Percentiles rank a stretch among this genome's conserved stretches.
These are phyloP conservation scores for Leuciscus waleckii DNA, from an alignment of 2,797 vertebrate genomes.

Conservation along the genomic window DNA sequence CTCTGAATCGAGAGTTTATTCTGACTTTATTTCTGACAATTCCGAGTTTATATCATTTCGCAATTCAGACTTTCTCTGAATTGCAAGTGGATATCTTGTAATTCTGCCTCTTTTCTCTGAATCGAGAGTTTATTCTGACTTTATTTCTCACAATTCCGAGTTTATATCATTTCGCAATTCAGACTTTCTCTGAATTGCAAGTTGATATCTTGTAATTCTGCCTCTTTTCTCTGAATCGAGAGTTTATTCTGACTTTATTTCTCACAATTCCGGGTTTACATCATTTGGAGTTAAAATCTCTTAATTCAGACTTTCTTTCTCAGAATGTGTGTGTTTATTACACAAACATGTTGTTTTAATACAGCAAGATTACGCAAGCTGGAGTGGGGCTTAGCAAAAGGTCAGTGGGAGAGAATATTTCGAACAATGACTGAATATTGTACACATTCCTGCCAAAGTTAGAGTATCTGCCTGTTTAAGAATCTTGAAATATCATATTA, in stretches of 20 bases:
- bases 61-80: too few species aligned
- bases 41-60: too few species aligned
- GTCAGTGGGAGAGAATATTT: background rate
- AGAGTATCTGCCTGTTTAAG: background rate
- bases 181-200: background rate
- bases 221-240: background rate
- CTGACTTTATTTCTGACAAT: too few species aligned
- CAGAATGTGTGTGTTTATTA: background rate
- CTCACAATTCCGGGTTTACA: background rate
- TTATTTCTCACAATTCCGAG: too few species aligned
- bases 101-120: background rate
- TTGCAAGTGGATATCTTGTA: background rate
- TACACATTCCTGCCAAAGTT: background rate
- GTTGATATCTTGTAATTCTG: background rate
- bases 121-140: too few species aligned
- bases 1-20: too few species aligned
- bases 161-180: background rate
- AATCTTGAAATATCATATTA: background rate
- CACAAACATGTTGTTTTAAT: background rate
- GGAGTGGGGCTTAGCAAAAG: slow-evolving; percentile 5
- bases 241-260: background rate
- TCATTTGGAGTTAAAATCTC: background rate
- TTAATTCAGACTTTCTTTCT: background rate
- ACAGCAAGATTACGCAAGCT: background rate
- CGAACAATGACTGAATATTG: background rate